A percentile compares a stretch with the other conserved stretches of the same genome.
These are phyloP conservation scores for Aphis gossypii DNA, from an alignment of 1,140 invertebrate species.

Conservation along the genomic window DNA sequence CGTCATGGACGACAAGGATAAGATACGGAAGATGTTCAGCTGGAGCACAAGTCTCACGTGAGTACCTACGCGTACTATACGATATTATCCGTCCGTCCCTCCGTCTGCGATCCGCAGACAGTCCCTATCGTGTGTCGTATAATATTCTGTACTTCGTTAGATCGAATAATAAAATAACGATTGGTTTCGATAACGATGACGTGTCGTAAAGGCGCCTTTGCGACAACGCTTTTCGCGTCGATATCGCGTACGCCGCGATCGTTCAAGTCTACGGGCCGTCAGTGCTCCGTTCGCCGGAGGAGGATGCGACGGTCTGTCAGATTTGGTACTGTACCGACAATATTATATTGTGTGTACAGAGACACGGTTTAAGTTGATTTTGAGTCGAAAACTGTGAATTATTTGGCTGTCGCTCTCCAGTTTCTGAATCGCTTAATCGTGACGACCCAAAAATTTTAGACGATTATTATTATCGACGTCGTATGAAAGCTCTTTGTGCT, in stretches of 20 bases:
- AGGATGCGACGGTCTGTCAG: neutral
- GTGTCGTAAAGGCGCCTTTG: neutral
- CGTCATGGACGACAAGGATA: constrained; percentile 51
- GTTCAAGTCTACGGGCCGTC: constrained; percentile 9
- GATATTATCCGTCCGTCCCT: neutral
- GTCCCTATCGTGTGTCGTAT: neutral
- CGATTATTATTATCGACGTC: neutral
- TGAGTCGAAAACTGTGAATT: neutral
- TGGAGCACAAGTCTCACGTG: constrained; percentile 42
- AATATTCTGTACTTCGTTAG: neutral
- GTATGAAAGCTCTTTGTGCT: neutral
- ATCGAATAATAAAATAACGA: neutral
- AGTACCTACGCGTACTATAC: neutral
- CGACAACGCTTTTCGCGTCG: neutral
- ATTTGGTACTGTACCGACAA: neutral
- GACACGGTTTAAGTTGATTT: neutral
- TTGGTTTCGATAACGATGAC: neutral
- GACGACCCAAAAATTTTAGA: neutral
- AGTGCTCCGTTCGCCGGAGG: neutral
- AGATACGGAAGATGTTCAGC: constrained; percentile 56
- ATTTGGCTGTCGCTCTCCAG: neutral
- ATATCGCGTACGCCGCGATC: neutral
- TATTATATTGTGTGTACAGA: neutral
- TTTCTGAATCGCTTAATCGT: neutral
- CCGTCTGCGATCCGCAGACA: neutral